Evolutionary conservation across 2,797 vertebrate genomes (phyloP).

Genomic region (Cyprinella venusta): DNA sequence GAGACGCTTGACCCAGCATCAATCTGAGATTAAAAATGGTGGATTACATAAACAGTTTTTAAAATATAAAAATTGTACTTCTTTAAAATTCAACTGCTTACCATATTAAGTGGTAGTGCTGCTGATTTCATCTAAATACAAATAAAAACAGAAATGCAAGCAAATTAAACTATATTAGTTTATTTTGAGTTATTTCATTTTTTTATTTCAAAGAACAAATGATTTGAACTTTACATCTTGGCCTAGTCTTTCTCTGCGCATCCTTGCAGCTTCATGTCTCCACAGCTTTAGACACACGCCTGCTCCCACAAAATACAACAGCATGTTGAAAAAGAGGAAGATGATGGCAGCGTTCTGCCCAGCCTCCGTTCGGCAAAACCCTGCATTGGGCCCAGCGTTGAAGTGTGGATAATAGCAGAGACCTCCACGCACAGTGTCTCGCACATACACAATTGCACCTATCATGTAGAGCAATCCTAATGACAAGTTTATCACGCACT

Average conservation of each 20-base stretch:
- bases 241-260: conserved; percentile 76
- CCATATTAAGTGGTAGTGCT: conserved; percentile 78
- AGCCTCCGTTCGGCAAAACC: conserved; percentile 90
- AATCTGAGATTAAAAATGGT: conserved; percentile 62
- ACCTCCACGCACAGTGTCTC: conserved; percentile 89
- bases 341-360: conserved; percentile 91
- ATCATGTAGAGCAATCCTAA: conserved; percentile 86
- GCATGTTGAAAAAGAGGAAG: conserved; percentile 88
- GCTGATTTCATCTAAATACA: conserved; percentile 79
- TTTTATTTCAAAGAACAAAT: not conserved
- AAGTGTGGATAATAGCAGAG: conserved; percentile 89
- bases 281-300: conserved; percentile 89
- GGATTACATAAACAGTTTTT: not conserved
- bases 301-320: conserved; percentile 86
- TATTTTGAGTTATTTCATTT: not conserved
- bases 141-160: conserved; percentile 40
- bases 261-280: conserved; percentile 88
- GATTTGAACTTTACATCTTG: conserved; percentile 78
- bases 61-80: not conserved
- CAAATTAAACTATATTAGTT: not conserved
- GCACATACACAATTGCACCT: conserved; percentile 87
- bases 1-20: conserved; percentile 67
- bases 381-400: conserved; percentile 83
- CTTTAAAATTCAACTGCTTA: conserved; percentile 65
- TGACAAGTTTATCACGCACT: conserved; percentile 86